Percentiles rank a stretch among this genome's conserved stretches.
These are phyloP conservation scores for Zosterops lateralis DNA, from an alignment of 2,113 vertebrate species.

Conservation along the genomic window DNA sequence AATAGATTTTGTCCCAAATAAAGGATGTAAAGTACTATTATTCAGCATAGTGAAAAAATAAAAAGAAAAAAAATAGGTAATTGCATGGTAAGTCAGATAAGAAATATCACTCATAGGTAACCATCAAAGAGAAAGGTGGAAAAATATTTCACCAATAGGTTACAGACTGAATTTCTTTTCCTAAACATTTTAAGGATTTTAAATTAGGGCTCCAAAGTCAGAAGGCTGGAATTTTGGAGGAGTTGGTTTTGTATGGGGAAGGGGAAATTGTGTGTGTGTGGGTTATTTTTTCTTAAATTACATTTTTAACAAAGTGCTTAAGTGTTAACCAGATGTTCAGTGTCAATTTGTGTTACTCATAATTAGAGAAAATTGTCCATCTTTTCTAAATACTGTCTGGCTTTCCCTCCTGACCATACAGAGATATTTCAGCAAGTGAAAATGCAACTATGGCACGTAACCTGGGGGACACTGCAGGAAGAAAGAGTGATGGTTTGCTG, in stretches of 20 bases:
- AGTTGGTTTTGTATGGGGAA: background rate
- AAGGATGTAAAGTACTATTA: background rate
- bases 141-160: background rate
- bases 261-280: fast-evolving
- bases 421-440: background rate
- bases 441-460: background rate
- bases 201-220: background rate
- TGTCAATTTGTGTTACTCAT: background rate
- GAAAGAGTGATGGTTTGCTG: background rate
- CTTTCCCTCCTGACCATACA: background rate
- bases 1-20: background rate
- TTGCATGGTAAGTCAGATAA: background rate
- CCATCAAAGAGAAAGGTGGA: background rate
- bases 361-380: background rate
- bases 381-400: background rate
- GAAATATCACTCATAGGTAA: background rate
- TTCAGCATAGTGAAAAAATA: background rate
- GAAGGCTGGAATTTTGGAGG: fast-evolving
- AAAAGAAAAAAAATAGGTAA: background rate
- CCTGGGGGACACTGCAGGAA: background rate
- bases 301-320: background rate
- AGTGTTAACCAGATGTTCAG: fast-evolving
- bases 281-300: background rate
- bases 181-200: background rate
- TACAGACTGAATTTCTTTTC: background rate